phyloP scores from a whole-genome alignment of 2,888 invertebrate species.

The Lithosia quadra region DNA sequence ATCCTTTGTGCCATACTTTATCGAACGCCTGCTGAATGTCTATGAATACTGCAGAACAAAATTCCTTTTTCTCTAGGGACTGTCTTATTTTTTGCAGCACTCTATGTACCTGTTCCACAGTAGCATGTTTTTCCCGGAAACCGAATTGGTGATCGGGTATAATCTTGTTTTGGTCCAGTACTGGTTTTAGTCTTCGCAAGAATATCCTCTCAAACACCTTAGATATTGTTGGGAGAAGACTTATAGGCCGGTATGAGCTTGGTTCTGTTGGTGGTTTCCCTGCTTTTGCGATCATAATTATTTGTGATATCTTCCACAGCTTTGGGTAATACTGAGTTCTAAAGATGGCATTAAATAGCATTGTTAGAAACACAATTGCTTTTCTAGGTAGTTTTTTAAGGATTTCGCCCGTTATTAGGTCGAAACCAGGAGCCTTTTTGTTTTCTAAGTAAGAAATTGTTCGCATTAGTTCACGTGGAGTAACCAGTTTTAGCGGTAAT shows the following conservation, averaged over 20 bases:
- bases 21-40: constrained; percentile 8
- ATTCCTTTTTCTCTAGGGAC: neutral
- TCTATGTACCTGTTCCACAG: neutral
- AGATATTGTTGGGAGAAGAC: neutral
- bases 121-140: neutral
- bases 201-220: neutral
- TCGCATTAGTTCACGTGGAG: neutral
- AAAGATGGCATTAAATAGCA: neutral
- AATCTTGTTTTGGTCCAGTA: neutral
- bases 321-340: neutral
- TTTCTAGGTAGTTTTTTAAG: constrained; percentile 5
- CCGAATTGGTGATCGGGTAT: constrained; percentile 7
- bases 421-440: neutral
- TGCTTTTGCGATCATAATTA: neutral
- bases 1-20: no score
- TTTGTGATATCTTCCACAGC: neutral
- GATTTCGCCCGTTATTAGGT: neutral
- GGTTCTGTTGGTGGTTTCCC: neutral
- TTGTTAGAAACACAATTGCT: neutral
- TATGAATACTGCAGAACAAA: neutral
- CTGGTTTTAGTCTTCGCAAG: neutral
- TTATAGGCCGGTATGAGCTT: neutral
- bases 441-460: neutral
- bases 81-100: neutral
- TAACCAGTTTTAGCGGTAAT: neutral